Conservation (phyloP, 2,113 vertebrate species). For the Dissostichus mawsoni region DNA sequence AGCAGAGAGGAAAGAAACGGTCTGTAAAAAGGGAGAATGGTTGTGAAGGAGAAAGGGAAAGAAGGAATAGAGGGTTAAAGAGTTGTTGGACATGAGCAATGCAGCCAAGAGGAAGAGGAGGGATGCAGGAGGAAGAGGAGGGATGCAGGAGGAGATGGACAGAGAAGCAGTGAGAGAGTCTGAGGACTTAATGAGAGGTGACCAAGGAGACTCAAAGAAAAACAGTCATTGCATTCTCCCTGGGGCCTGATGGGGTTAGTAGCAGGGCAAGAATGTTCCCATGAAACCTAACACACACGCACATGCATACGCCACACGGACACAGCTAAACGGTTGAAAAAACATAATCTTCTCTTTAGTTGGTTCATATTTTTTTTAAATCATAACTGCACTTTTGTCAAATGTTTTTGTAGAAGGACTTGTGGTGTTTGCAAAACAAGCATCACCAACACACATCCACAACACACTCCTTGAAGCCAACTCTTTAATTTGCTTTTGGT, state of each 20-base stretch:
- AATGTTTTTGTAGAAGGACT: neutral
- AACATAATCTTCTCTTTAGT: neutral
- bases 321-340: neutral
- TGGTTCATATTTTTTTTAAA: neutral
- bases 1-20: slow-evolving; percentile 7
- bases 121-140: neutral
- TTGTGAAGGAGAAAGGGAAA: neutral
- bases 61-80: neutral
- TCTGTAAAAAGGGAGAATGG: neutral
- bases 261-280: slow-evolving; percentile 80
- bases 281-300: slow-evolving; percentile 69
- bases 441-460: slow-evolving; percentile 20
- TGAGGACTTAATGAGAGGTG: neutral
- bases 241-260: slow-evolving; percentile 56
- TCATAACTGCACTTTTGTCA: neutral
- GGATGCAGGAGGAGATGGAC: neutral
- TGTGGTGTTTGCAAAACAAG: neutral
- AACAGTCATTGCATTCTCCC: slow-evolving; percentile 43
- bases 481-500: neutral
- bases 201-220: neutral
- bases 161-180: neutral
- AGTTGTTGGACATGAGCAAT: neutral
- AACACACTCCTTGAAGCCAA: neutral
- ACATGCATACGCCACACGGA: neutral
- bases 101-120: neutral